These are phyloP conservation scores for Toxotes jaculatrix DNA, from an alignment of 2,113 vertebrate species.

Conservation along the genomic window DNA sequence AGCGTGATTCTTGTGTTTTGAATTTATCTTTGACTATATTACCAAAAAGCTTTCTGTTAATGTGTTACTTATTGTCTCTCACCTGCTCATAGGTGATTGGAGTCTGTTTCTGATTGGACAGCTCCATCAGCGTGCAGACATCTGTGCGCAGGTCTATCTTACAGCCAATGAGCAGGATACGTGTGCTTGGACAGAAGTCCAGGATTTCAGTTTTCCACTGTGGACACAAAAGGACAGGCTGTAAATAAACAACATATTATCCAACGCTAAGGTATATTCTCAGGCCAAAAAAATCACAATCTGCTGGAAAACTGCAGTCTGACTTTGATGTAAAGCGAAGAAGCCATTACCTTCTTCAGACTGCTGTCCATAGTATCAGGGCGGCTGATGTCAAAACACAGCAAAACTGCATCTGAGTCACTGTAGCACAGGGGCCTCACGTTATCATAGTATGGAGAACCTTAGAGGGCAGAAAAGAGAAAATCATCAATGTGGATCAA, in stretches of 20 bases:
- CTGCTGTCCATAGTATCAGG: slow-evolving; percentile 94
- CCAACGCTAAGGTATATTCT: neutral
- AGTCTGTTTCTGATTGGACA: slow-evolving; percentile 94
- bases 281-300: rapidly evolving
- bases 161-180: slow-evolving; percentile 94
- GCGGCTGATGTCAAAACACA: slow-evolving; percentile 96
- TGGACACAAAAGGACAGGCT: slow-evolving; percentile 15
- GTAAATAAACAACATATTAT: neutral
- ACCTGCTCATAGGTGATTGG: slow-evolving; percentile 96
- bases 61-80: slow-evolving; percentile 7
- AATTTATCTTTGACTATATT: neutral
- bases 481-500: neutral
- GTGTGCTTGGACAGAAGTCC: slow-evolving; percentile 94
- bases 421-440: slow-evolving; percentile 98
- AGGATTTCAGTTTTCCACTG: slow-evolving; percentile 96
- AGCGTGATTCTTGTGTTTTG: neutral
- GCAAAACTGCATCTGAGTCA: slow-evolving; percentile 93
- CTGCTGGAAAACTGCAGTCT: neutral
- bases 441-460: slow-evolving; percentile 97
- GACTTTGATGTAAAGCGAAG: neutral
- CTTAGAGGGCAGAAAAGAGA: slow-evolving; percentile 72
- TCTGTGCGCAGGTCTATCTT: slow-evolving; percentile 95
- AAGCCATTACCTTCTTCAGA: slow-evolving; percentile 90
- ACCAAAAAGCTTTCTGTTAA: neutral
- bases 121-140: slow-evolving; percentile 94